phyloP scores from a whole-genome alignment of 2,888 invertebrate genomes.

The Dusona sp. region DNA sequence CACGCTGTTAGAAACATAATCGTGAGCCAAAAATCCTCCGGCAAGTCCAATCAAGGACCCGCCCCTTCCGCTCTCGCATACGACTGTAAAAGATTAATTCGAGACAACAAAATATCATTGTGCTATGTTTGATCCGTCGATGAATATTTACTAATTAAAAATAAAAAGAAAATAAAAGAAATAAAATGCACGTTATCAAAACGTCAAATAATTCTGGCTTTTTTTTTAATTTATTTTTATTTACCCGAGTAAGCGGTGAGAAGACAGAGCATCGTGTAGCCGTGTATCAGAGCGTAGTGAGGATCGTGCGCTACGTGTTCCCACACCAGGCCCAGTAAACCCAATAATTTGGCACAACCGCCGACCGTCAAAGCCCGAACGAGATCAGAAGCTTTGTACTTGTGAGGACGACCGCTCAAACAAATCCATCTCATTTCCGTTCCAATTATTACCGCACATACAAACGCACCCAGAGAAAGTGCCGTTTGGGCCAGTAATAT shows the following conservation, averaged over 20 bases:
- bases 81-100: slow-evolving; percentile 83
- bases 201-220: background rate
- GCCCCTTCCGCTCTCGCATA: slow-evolving; percentile 86
- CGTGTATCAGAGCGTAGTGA: slow-evolving; percentile 86
- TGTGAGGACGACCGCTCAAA: slow-evolving; percentile 71
- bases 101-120: slow-evolving; percentile 7
- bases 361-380: slow-evolving; percentile 80
- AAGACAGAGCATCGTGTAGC: slow-evolving; percentile 88
- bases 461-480: slow-evolving; percentile 77
- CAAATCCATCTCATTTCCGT: slow-evolving; percentile 80
- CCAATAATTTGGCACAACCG: slow-evolving; percentile 81
- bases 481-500: slow-evolving; percentile 78
- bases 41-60: slow-evolving; percentile 82
- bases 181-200: background rate
- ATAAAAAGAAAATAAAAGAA: background rate
- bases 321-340: slow-evolving; percentile 81
- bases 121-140: slow-evolving; percentile 9
- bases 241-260: slow-evolving; percentile 89
- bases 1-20: slow-evolving; percentile 76
- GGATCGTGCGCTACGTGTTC: slow-evolving; percentile 77
- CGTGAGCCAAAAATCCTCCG: slow-evolving; percentile 80
- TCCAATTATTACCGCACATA: slow-evolving; percentile 73
- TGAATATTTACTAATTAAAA: slow-evolving; percentile 21
- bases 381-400: slow-evolving; percentile 76
- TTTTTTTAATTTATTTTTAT: background rate